Base-by-base conservation (phyloP, 53 echinoderm and acorn worm genomes). In the Paracentrotus lividus region DNA sequence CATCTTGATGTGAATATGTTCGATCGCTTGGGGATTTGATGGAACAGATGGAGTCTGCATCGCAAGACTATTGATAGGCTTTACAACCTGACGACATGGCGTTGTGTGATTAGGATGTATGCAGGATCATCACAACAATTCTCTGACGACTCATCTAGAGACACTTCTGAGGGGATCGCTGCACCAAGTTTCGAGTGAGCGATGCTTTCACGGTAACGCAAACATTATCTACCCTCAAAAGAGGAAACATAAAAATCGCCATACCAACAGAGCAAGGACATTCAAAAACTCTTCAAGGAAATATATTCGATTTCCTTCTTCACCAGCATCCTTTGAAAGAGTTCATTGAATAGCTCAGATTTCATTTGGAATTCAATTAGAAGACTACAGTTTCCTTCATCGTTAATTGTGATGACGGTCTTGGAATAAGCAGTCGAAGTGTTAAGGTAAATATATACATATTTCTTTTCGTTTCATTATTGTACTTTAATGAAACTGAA, bases 41-140 rank as follows among this genome's bases (percentile, higher is more conserved):
- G 8, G n/a, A n/a, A 81, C 44, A 21, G n/a, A 44, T 5, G 49
- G 47, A n/a, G 81, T 81, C 81, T 81, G 81, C 72, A 9, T 4
- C 6, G 72, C 20, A 18, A 81, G 81, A 24, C 47, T 81, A 47
- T n/a, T 23, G 12, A 12, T 10, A 81, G 45, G 24, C 45, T 26
- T 45, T 47, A 49, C 47, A 26, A 81, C 47, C 20, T 81, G 81
- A 81, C 81, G 47, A 81, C 81, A 45, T n/a, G 1, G 13, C 26
- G 45, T 45, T 45, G 18, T 16, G 15, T 72, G 72, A 72, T 72
- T 6, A 13, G 36, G 72, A 81, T 81, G 81, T n/a, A 45, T 24
- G 76, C n/a, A n/a, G n/a, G 15, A 38, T 72, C 36, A 81, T 47
- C 43, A 81, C 8, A 81, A 81, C 81, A 81, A n/a, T 47, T 10